A percentile compares a stretch with the other conserved stretches of the same genome.
Evolutionary conservation across 2,797 vertebrate genomes (phyloP).

Genomic region (Rhincodon typus): DNA sequence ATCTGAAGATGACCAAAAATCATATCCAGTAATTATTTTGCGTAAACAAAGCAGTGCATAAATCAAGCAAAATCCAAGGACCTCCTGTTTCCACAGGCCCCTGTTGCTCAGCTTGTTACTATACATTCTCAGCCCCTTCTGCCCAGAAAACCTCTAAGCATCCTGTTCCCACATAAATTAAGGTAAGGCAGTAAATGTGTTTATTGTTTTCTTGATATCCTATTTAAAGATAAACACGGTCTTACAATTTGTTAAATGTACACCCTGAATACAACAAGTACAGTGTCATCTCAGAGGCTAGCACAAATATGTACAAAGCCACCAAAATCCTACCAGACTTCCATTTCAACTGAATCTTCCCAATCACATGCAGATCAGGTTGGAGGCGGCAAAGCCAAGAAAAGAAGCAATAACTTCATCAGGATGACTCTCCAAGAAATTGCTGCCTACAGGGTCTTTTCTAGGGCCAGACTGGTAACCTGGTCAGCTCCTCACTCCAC

Average conservation of each 20-base stretch:
- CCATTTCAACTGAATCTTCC: not conserved
- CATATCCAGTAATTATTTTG: too few species aligned
- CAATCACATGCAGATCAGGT: not conserved
- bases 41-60: too few species aligned
- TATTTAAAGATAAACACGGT: not conserved
- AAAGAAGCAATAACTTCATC: not conserved
- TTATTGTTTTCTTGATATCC: not conserved
- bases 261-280: not conserved
- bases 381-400: too few species aligned
- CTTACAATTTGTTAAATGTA: not conserved
- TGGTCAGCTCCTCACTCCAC: too few species aligned
- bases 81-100: not conserved
- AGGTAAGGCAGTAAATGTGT: not conserved
- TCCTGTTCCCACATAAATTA: not conserved
- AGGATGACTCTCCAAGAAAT: not conserved
- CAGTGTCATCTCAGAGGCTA: not conserved
- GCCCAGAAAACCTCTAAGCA: not conserved
- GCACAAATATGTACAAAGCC: not conserved
- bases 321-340: not conserved
- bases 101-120: not conserved
- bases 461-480: too few species aligned
- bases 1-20: too few species aligned
- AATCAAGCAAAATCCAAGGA: not conserved
- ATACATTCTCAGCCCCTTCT: not conserved
- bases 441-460: not conserved